Base-by-base conservation (phyloP, 2,888 invertebrate species). In the Amphipoea lucens region DNA sequence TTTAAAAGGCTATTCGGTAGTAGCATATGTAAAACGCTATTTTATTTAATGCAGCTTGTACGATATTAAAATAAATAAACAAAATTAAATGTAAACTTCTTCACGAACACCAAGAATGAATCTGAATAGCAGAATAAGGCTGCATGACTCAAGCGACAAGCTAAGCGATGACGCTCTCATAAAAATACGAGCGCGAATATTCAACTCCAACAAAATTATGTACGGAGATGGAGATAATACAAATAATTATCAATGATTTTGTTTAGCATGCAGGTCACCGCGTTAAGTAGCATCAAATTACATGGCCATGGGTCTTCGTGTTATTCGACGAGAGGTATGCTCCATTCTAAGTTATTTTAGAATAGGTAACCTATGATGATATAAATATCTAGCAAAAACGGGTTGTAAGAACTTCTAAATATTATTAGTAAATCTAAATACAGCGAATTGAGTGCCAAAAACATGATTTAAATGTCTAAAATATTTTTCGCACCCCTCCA, bases 81-180 rank as follows among this genome's bases (percentile, higher is more conserved):
- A 51, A 40, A 20, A n/a, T 14, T 11, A 0, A 2, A 75, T 48
- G 5, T 4, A 5, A 5, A 14, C 6, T 40, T 79, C n/a, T 60
- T 60, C 7, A 42, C 7, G 48, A 48, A 12, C 20, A 29, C n/a
- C 4, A 20, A 62, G 6, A 29, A 9, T 20, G 3, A 14, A 9
- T 62, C 9, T 48, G n/a, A 48, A 42, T 45, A 36, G n/a, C 54
- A 73, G 73, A 63, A 72, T 78, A 42, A 20, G 14, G 14, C 71
- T 54, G 20, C 42, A 36, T 63, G 81, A 81, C 54, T 81, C 81
- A 81, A 81, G 20, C 60, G 23, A 29, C 29, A 70, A 60, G 2
- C 23, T 17, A 80, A 71, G 57, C 71, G n/a, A 80, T 51, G 70
- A 81, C 81, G 72, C 36, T 11, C 1, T 23, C 14, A 4, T 5